Evolutionary conservation across 1,140 invertebrate genomes (phyloP).

Genomic region (Zaprionus davidi): DNA sequence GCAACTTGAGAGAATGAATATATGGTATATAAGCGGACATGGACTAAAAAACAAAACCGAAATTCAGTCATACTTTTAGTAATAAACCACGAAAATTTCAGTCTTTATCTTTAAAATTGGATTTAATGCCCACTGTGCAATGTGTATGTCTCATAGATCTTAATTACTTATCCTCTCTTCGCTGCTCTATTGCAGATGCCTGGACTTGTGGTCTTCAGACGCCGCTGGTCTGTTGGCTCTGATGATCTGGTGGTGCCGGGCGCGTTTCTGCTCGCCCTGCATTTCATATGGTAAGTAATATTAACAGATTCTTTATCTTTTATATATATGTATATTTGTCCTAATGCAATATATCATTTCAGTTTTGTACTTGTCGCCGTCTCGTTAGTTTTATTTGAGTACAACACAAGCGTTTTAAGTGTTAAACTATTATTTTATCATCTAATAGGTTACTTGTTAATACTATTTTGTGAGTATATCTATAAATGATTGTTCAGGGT

Average conservation of each 20-base stretch:
- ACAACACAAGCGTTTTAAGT: constrained; percentile 87
- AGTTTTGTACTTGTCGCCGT: constrained; percentile 79
- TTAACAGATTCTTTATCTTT: neutral
- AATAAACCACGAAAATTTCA: too few species aligned
- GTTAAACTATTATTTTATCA: constrained; percentile 88
- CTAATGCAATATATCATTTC: constrained; percentile 2
- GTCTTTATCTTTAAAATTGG: too few species aligned
- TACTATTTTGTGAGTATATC: constrained; percentile 85
- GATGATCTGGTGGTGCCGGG: constrained; percentile 95
- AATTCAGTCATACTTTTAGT: too few species aligned
- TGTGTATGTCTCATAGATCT: neutral
- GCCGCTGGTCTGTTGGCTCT: constrained; percentile 94
- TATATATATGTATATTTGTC: neutral
- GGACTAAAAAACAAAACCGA: too few species aligned
- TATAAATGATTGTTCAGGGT: neutral
- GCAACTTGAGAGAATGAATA: too few species aligned
- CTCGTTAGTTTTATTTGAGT: constrained; percentile 87
- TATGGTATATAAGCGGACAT: too few species aligned
- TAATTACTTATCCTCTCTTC: neutral
- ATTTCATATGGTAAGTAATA: constrained; percentile 90
- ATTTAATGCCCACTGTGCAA: too few species aligned
- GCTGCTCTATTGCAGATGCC: constrained; percentile 87
- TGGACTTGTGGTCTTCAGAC: constrained; percentile 92
- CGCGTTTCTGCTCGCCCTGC: constrained; percentile 90
- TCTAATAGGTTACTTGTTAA: constrained; percentile 89